Conservation (phyloP, 2,888 invertebrate species). For the Zhuqinia jingwanae region DNA sequence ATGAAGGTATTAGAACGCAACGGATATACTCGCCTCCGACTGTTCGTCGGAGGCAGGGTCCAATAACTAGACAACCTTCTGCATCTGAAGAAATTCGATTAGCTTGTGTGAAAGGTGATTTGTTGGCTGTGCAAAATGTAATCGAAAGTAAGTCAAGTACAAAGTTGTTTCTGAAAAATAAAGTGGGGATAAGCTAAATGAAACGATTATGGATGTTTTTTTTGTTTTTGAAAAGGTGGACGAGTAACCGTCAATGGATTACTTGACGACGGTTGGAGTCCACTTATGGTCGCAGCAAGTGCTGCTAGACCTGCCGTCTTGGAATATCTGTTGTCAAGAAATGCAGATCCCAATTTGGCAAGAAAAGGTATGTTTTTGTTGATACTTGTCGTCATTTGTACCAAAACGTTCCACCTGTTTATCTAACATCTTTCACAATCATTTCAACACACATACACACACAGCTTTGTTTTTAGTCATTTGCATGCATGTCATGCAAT, state of each 20-base stretch:
- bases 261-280: conserved; percentile 71
- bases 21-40: conserved; percentile 41
- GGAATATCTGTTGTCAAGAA: conserved; percentile 63
- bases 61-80: conserved; percentile 57
- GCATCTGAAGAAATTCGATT: conserved; percentile 60
- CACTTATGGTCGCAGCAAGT: conserved; percentile 73
- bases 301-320: conserved; percentile 66
- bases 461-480: no score
- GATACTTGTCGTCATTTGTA: background rate
- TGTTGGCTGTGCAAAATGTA: conserved; percentile 50
- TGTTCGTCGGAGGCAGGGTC: conserved; percentile 62
- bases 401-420: no score
- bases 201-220: background rate
- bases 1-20: conserved; percentile 43
- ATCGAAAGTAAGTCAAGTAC: conserved; percentile 62
- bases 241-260: conserved; percentile 60
- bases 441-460: no score
- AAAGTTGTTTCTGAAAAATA: no score
- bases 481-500: no score
- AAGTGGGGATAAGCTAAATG: background rate
- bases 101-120: conserved; percentile 70
- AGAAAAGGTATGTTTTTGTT: conserved; percentile 60
- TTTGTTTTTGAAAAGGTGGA: conserved; percentile 25
- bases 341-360: conserved; percentile 68
- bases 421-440: no score